A percentile compares a stretch with the other conserved stretches of the same genome.
Conservation (phyloP, 2,888 invertebrate species). For the Drosophila trichaetosa region DNA sequence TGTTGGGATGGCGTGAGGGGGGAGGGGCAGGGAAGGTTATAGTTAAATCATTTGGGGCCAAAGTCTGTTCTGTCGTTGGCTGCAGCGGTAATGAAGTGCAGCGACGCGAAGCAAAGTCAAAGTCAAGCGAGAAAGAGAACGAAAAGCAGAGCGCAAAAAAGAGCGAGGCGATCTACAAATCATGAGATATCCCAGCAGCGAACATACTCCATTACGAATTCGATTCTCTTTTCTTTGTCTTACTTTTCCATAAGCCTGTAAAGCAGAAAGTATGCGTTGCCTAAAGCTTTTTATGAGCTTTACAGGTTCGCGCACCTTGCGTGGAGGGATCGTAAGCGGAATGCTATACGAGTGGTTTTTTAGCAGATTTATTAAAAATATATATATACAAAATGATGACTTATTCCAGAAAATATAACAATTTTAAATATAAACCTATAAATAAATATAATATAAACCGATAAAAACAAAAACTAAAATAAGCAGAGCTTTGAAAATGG, state of each 20-base stretch:
- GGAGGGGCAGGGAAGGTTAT: conserved; percentile 28
- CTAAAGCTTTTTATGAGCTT: neutral
- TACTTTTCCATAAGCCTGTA: neutral
- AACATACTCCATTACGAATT: neutral
- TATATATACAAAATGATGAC: neutral
- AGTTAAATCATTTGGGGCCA: conserved; percentile 53
- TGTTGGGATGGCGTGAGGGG: neutral
- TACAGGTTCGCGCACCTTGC: neutral
- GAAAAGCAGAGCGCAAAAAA: neutral
- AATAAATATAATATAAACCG: neutral
- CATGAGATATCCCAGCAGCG: neutral
- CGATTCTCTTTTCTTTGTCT: neutral
- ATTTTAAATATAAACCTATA: neutral
- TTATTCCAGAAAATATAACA: neutral
- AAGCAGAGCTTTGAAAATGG: neutral
- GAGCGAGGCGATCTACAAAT: conserved; percentile 1
- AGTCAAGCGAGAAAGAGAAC: conserved; percentile 2
- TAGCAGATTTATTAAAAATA: neutral
- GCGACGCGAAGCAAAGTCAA: conserved; percentile 38
- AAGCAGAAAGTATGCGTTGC: neutral
- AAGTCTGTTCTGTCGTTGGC: conserved; percentile 26
- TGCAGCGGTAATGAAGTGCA: conserved; percentile 61
- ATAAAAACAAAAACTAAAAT: neutral
- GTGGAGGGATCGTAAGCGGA: neutral
- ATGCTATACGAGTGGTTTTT: neutral